Base-by-base conservation (phyloP, 2,797 vertebrate genomes). In the Spinus olivaceus region DNA sequence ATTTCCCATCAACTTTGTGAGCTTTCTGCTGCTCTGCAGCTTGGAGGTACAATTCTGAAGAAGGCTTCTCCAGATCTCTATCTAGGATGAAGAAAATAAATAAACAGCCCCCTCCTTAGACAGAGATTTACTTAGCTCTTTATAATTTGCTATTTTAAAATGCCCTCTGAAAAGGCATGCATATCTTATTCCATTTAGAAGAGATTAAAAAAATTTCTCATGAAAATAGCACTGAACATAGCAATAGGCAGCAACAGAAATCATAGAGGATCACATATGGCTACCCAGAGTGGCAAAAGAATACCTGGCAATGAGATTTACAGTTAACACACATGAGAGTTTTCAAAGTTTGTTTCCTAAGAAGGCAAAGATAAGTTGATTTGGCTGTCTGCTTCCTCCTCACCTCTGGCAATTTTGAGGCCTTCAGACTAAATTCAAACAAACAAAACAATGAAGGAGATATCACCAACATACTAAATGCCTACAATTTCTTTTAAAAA, bases 301-400 rank as follows among this genome's bases (percentile, higher is more conserved):
- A 70, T 44, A 35, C 6, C 44, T 33, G 6, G 10, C 8, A 73
- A 28, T 47, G 33, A 12, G 28, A 67, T 42, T 63, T 51, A 57
- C 33, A 69, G 8, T 22, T 28, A 41, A 37, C 12, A 49, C 7
- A 22, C 0, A 0, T 37, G 18, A 44, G 6, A 33, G 15, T 10
- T 90, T 78, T 77, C 46, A 13, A 76, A 39, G 4, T 32, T 60
- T 77, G 7, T 80, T 81, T 46, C 33, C 14, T 70, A 63, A 69
- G 32, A 28, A 65, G 25, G 27, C 11, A 86, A 67, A 66, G 12
- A 47, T 35, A 35, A 63, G 2, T 60, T 69, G 5, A 64, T 60
- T 77, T 78, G 35, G 7, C 12, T 66, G 10, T n/a, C 28, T 87
- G 12, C 20, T 74, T 91, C 41, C 19, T 74, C 27, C 33, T 77